Base-by-base conservation (phyloP, 2,113 vertebrate genomes). In the Callorhinus ursinus region DNA sequence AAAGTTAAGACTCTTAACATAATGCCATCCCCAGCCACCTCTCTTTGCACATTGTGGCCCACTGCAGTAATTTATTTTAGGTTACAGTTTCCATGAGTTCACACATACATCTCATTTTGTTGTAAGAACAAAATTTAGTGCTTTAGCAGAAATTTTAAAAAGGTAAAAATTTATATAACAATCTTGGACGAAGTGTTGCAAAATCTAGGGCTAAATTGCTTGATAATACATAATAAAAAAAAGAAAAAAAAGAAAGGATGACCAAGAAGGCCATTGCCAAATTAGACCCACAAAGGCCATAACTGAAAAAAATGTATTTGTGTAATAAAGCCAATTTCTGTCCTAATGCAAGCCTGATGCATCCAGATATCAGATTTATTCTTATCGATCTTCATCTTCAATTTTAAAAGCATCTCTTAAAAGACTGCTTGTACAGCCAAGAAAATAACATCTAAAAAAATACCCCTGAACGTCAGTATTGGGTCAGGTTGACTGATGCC, bases 1-100 rank as follows among this genome's bases (percentile, higher is more conserved):
- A 88, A 86, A 95, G 61, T 92, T 92, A 55, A 87, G 61, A 93
- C 88, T 90, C 85, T 92, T 69, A 94, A 46, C 55, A 63, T 24
- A 85, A 55, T 79, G 53, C 19, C 31, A 80, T 55, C 33, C 16
- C 4, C 15, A 28, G 19, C 28, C 57, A 61, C 28, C 72, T 94
- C 26, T 76, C 31, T 65, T 91, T 86, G 89, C 63, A 87, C 76
- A 55, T 42, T 24, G 19, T 55, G 46, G 7, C 1, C 26, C 51
- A 39, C 24, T 36, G 2, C 19, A 74, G 65, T 74, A 7, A 89
- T 88, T 81, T 84, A 81, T 61, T 91, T 91, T 51, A 42, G 39
- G 1, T 84, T 59, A 65, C 8, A 51, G 13, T 0, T 72, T 26
- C 19, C 13, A 49, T 59, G 67, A 65, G 63, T 65, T 91, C 42